Evolutionary conservation across 2,888 invertebrate species (phyloP).

Genomic region (Dioctria linearis): DNA sequence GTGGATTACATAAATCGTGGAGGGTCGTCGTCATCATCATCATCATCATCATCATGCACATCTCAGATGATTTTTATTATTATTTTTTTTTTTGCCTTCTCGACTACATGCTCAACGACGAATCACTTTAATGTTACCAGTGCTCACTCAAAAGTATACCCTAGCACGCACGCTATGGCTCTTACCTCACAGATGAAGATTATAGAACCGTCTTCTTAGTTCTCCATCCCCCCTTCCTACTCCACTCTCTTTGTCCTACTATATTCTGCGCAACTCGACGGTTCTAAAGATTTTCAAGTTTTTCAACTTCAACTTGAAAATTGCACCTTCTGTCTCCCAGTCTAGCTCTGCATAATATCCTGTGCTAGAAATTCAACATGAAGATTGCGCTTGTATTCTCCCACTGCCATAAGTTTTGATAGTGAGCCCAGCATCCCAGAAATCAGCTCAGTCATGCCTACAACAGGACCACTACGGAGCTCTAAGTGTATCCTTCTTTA

Average conservation of each 20-base stretch:
- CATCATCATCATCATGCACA: constrained; percentile 37
- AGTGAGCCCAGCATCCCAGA: background rate
- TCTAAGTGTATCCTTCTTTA: constrained; percentile 47
- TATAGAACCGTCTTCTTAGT: background rate
- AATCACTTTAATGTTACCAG: constrained; percentile 33
- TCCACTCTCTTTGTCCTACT: constrained; percentile 32
- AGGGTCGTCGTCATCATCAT: constrained; percentile 47
- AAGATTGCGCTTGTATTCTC: constrained; percentile 21
- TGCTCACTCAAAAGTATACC: background rate
- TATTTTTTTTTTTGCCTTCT: constrained; percentile 18
- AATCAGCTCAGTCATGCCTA: background rate
- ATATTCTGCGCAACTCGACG: constrained; percentile 52
- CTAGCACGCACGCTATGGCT: constrained; percentile 46
- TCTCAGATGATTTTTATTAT: constrained; percentile 28
- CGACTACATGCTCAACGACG: constrained; percentile 8
- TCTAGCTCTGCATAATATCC: background rate
- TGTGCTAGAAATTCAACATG: constrained; percentile 19
- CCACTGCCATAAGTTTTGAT: constrained; percentile 21
- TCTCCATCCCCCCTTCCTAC: constrained; percentile 11
- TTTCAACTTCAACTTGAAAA: constrained; percentile 54
- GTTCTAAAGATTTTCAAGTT: constrained; percentile 63
- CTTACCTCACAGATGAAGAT: constrained; percentile 12
- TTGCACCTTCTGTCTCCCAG: constrained; percentile 37
- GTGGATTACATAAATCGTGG: constrained; percentile 53
- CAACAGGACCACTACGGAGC: background rate